Evolutionary conservation across 1,140 invertebrate species (phyloP), one percentile per base, ranked within the genome.

Genomic region (Xylocopa sonorina): DNA sequence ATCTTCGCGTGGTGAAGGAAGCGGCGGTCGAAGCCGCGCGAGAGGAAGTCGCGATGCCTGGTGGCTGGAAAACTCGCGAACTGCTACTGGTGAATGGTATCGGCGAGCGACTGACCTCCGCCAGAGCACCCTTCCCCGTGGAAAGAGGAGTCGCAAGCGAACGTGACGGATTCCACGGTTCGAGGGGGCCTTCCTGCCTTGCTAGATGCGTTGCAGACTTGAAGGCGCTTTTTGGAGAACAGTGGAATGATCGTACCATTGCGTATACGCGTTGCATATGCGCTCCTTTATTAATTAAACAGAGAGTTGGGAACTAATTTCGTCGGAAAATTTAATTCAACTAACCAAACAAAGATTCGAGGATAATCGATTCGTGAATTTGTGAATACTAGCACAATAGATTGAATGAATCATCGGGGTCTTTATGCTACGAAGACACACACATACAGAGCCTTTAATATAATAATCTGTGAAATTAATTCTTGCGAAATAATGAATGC

Each of bases 91-190:
- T 74, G 81, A 82, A 80, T 79, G 68, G 67, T 32, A 57, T 64
- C 58, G 77, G 58, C 75, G 58, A 68, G 24, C 66, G 77, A 82
- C 79, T 81, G 63, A 32, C 34, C 66, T 67, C 51, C 9, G 16
- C 16, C 38, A 53, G 46, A 14, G 73, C 77, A 88, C 81, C 85
- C 80, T 89, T 80, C 80, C 58, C 66, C 77, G 24, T 78, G 68
- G 72, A 87, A 87, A 88, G 83, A 88, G 81, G 62, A 83, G 48
- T 69, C 50, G 58, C 69, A 60, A n/a, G 63, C 53, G 69, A 82
- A 91, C 87, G 89, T 89, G 88, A 89, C 75, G 86, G 84, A 90
- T 87, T 88, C 87, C 84, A 73, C 63, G 43, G 66, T 80, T 80
- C 68, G 79, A 79, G 80, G 80, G 85, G 81, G 82, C 78, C 62